phyloP scores from a whole-genome alignment of 1,140 invertebrate species.

The Thaumetopoea pityocampa region DNA sequence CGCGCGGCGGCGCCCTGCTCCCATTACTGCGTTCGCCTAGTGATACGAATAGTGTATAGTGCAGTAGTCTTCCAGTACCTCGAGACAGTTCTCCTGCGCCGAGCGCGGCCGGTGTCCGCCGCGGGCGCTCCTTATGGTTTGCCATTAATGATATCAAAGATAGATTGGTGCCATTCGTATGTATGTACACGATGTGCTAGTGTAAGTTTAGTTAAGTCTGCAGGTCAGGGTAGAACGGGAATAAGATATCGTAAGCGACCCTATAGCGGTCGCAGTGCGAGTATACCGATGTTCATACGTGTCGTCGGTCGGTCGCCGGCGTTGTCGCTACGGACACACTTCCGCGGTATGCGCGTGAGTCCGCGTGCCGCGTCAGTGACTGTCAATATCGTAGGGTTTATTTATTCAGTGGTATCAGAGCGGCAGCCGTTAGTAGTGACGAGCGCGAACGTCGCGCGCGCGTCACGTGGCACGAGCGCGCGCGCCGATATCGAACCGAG shows the following conservation, averaged over 20 bases:
- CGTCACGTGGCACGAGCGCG: too few relatives aligned
- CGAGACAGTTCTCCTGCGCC: conserved; percentile 47
- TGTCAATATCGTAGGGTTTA: conserved; percentile 69
- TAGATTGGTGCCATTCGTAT: conserved; percentile 75
- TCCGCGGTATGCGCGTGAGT: conserved; percentile 67
- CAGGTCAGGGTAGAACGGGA: conserved; percentile 71
- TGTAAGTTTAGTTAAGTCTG: conserved; percentile 73
- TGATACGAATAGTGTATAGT: conserved; percentile 63
- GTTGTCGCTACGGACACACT: conserved; percentile 52
- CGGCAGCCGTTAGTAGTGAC: conserved; percentile 43
- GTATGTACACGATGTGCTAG: conserved; percentile 72
- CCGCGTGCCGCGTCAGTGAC: conserved; percentile 72
- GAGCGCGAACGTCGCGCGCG: conserved; percentile 39
- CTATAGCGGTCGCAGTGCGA: conserved; percentile 46
- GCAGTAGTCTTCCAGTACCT: conserved; percentile 73
- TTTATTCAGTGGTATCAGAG: conserved; percentile 60
- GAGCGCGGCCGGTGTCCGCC: conserved; percentile 48
- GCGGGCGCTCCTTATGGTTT: conserved; percentile 72
- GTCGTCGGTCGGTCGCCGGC: conserved; percentile 39
- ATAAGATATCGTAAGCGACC: conserved; percentile 63
- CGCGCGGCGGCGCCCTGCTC: conserved; percentile 25
- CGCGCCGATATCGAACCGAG: conserved; percentile 56
- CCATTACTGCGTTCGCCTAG: conserved; percentile 46
- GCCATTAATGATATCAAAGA: conserved; percentile 76
- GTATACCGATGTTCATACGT: conserved; percentile 42